phyloP scores from a whole-genome alignment of 2,113 vertebrate species.

The Aspiorhynchus laticeps region DNA sequence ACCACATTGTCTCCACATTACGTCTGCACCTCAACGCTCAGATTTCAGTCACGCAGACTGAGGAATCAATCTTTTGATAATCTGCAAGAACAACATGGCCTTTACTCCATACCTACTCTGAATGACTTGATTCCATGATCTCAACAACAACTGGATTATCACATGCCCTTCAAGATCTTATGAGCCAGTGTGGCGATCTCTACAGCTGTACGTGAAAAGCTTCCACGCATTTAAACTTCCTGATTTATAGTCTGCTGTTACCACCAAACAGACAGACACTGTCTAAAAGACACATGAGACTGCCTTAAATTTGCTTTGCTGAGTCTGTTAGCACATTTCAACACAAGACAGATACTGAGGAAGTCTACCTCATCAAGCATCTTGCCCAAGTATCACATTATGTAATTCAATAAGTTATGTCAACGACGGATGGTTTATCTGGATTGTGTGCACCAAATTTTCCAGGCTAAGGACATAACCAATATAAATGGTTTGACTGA shows the following conservation, averaged over 20 bases:
- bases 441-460: not conserved
- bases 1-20: constrained; percentile 36
- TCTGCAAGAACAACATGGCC: constrained; percentile 37
- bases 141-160: constrained; percentile 14
- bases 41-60: not conserved
- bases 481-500: not conserved
- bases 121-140: constrained; percentile 16
- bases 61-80: constrained; percentile 14
- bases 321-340: not conserved
- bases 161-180: not conserved
- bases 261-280: not conserved
- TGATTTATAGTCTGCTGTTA: not conserved
- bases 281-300: not conserved
- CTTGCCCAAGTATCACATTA: not conserved
- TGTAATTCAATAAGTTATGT: not conserved
- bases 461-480: not conserved
- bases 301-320: not conserved
- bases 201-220: not conserved
- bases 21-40: not conserved
- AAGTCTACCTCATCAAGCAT: not conserved
- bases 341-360: not conserved
- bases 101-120: constrained; percentile 5
- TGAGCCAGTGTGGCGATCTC: not conserved
- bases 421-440: not conserved
- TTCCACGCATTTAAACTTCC: not conserved